Conservation (phyloP, 2,888 invertebrate species). For the Ecliptopera silaceata region DNA sequence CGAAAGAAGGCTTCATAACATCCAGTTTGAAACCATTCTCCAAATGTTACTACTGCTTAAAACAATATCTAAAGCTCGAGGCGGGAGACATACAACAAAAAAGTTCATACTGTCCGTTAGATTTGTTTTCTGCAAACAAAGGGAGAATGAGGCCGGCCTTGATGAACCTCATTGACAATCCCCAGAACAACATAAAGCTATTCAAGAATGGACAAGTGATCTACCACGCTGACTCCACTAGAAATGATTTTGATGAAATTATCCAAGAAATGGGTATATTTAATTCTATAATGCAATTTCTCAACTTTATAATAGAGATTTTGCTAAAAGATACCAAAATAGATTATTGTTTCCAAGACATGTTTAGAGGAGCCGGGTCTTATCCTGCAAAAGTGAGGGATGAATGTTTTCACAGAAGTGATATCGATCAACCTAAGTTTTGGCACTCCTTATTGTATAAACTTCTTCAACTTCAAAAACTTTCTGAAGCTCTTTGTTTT, state of each 20-base stretch:
- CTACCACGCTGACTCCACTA: conserved; percentile 52
- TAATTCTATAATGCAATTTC: conserved; percentile 47
- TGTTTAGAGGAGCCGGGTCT: conserved; percentile 2
- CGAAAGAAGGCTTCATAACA: conserved; percentile 85
- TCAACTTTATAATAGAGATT: conserved; percentile 60
- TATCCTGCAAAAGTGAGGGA: conserved; percentile 3
- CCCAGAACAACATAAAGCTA: conserved; percentile 86
- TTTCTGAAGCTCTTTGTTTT: conserved; percentile 45
- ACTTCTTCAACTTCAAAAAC: conserved; percentile 59
- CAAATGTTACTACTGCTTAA: conserved; percentile 83
- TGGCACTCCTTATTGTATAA: conserved; percentile 50
- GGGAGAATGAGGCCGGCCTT: conserved; percentile 81
- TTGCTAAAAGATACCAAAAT: conserved; percentile 45
- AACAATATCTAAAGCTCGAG: conserved; percentile 81
- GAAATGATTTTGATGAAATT: conserved; percentile 43
- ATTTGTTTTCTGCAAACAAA: conserved; percentile 86
- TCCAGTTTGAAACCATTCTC: conserved; percentile 53
- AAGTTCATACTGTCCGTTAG: conserved; percentile 87
- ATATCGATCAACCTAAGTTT: conserved; percentile 7
- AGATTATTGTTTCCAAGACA: conserved; percentile 6
- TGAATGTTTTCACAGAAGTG: conserved; percentile 6
- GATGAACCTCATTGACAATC: conserved; percentile 74
- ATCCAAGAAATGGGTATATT: conserved; percentile 48
- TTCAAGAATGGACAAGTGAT: conserved; percentile 71
- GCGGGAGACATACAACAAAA: conserved; percentile 72